A percentile compares a stretch with the other conserved stretches of the same genome.
These are phyloP conservation scores for Umimayanthus kanabou DNA, from an alignment of 92 coral and sea anemone species.

Conservation along the genomic window DNA sequence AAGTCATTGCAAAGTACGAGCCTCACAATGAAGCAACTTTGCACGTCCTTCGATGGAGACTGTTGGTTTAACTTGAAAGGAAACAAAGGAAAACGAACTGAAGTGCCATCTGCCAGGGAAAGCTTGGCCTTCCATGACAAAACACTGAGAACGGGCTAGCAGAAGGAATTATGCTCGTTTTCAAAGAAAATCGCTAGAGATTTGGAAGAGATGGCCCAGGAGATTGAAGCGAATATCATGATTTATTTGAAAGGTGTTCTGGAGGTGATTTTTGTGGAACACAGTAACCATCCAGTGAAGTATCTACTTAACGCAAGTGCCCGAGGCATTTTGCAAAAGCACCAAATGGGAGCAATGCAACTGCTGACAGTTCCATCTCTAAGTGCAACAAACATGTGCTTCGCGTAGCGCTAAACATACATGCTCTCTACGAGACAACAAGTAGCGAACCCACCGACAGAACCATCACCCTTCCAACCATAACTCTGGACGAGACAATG, in stretches of 20 bases:
- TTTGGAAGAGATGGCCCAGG: slow-evolving; percentile 14
- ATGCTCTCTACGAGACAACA: slow-evolving; percentile 48
- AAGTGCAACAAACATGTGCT: slow-evolving; percentile 39
- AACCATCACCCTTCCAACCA: slow-evolving; percentile 24
- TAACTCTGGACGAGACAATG: slow-evolving; percentile 46
- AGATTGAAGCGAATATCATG: slow-evolving; percentile 21
- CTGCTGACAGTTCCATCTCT: neutral
- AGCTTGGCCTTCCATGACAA: slow-evolving; percentile 53
- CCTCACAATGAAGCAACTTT: slow-evolving; percentile 56
- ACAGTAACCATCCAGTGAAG: slow-evolving; percentile 46
- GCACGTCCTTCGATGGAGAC: slow-evolving; percentile 67
- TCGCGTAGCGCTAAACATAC: slow-evolving; percentile 44
- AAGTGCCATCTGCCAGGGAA: slow-evolving; percentile 59
- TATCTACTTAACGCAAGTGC: slow-evolving; percentile 50
- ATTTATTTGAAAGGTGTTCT: slow-evolving; percentile 40
- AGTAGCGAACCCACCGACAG: slow-evolving; percentile 28
- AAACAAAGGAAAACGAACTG: slow-evolving; percentile 56
- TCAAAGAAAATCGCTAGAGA: slow-evolving; percentile 33
- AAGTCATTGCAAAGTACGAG: slow-evolving; percentile 28
- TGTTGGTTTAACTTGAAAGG: slow-evolving; percentile 71
- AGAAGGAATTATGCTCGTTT: slow-evolving; percentile 44
- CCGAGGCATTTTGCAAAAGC: slow-evolving; percentile 61
- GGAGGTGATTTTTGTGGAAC: slow-evolving; percentile 61
- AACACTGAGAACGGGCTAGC: slow-evolving; percentile 44
- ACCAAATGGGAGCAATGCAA: neutral